A percentile compares a stretch with the other conserved stretches of the same genome.
Conservation (phyloP, 2,888 invertebrate species). For the Schizotus pectinicornis region DNA sequence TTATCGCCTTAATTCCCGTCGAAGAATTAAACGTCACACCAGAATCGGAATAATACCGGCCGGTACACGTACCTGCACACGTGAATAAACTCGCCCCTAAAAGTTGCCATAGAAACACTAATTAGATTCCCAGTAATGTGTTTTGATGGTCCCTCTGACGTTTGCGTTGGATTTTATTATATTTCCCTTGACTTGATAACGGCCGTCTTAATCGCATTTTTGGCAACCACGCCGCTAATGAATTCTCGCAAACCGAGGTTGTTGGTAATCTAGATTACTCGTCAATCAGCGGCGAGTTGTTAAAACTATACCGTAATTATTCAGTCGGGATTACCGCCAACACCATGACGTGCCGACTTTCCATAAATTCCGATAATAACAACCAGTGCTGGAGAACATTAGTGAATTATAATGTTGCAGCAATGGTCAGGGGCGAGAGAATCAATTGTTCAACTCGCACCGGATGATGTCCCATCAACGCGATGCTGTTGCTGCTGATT, state of each 20-base stretch:
- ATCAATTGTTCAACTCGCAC: conserved; percentile 23
- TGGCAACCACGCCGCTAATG: no score
- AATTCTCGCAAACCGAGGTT: background rate
- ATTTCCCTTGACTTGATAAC: no score
- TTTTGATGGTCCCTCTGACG: background rate
- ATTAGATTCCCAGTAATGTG: conserved; percentile 1
- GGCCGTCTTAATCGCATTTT: no score
- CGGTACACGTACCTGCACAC: no score
- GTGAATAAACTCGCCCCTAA: background rate
- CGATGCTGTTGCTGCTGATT: conserved; percentile 24
- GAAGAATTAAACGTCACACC: no score
- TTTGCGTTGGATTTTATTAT: background rate
- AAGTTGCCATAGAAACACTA: conserved; percentile 1
- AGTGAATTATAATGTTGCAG: conserved; percentile 18
- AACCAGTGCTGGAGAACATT: conserved; percentile 16
- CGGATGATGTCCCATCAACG: conserved; percentile 20
- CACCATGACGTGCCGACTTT: background rate
- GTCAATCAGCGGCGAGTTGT: background rate
- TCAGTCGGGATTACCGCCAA: background rate
- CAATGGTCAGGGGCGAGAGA: conserved; percentile 22
- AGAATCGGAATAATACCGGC: no score
- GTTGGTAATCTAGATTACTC: background rate
- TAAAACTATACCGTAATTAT: conserved; percentile 3
- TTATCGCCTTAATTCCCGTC: no score
- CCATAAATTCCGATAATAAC: conserved; percentile 20